Conservation (phyloP, 2,888 invertebrate species). For the Theristus sp. region DNA sequence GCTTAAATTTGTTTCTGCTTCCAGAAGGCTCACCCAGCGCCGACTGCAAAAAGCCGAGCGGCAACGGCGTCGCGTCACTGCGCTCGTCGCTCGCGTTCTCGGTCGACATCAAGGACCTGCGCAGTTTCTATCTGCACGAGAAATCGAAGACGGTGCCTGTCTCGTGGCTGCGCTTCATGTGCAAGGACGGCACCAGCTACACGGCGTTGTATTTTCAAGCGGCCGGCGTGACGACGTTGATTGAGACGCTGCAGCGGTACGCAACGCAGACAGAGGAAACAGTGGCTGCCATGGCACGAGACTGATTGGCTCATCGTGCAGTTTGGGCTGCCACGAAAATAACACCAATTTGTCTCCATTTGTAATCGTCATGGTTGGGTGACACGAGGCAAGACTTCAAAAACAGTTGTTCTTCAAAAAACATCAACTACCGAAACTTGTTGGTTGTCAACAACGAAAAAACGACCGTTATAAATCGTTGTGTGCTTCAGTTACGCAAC, state of each 20-base stretch:
- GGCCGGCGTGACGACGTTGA: slow-evolving; percentile 61
- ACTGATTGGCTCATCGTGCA: no score
- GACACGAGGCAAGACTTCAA: no score
- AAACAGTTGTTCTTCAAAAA: no score
- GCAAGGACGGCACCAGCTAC: slow-evolving; percentile 50
- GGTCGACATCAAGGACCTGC: slow-evolving; percentile 23
- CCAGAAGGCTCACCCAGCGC: background rate
- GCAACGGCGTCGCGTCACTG: no score
- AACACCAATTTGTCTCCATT: no score
- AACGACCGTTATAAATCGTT: background rate
- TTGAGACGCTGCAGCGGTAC: slow-evolving; percentile 37
- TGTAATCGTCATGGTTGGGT: no score
- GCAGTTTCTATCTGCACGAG: slow-evolving; percentile 18
- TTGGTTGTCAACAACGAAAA: no score
- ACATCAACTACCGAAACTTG: no score
- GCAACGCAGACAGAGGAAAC: no score
- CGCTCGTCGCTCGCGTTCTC: slow-evolving; percentile 17
- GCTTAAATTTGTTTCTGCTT: background rate
- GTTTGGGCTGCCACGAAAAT: no score
- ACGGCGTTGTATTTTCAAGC: slow-evolving; percentile 69
- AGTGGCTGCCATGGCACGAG: no score
- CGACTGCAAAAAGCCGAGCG: background rate
- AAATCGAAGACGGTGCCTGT: background rate
- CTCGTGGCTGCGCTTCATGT: slow-evolving; percentile 38
- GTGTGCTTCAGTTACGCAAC: slow-evolving; percentile 13